These are phyloP conservation scores for Ispidina picta DNA, from an alignment of 2,797 vertebrate genomes.

Conservation along the genomic window DNA sequence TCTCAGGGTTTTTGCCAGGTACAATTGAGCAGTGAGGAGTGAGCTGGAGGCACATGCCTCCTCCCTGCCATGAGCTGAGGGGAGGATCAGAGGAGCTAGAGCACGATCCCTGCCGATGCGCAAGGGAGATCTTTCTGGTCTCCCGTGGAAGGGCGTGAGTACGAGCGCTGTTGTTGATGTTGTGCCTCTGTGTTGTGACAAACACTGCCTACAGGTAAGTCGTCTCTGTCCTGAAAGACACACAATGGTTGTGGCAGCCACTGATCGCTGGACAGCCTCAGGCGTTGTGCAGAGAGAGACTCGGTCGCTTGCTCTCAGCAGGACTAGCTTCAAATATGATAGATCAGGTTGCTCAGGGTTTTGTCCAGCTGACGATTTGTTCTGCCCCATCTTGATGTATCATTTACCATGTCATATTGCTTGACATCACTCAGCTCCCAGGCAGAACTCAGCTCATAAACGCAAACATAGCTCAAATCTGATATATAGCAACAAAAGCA, in stretches of 20 bases:
- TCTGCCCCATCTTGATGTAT: background rate
- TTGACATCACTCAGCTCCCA: background rate
- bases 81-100: constrained; percentile 48
- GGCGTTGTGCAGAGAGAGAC: background rate
- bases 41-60: constrained; percentile 54
- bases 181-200: background rate
- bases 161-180: background rate
- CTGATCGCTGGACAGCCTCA: background rate
- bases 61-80: constrained; percentile 56
- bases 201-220: constrained; percentile 51
- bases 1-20: constrained; percentile 64
- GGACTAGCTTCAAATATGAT: background rate
- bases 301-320: background rate
- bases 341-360: background rate
- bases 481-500: background rate
- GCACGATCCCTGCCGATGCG: background rate
- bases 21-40: constrained; percentile 33
- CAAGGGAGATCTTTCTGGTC: constrained; percentile 48
- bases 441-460: background rate
- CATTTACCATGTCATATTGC: background rate
- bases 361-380: background rate
- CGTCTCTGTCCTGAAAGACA: background rate
- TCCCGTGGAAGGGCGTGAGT: constrained; percentile 57
- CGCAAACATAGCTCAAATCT: background rate
- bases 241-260: background rate